Conservation (phyloP, 2,113 vertebrate species). For the Gambusia holbrooki region DNA sequence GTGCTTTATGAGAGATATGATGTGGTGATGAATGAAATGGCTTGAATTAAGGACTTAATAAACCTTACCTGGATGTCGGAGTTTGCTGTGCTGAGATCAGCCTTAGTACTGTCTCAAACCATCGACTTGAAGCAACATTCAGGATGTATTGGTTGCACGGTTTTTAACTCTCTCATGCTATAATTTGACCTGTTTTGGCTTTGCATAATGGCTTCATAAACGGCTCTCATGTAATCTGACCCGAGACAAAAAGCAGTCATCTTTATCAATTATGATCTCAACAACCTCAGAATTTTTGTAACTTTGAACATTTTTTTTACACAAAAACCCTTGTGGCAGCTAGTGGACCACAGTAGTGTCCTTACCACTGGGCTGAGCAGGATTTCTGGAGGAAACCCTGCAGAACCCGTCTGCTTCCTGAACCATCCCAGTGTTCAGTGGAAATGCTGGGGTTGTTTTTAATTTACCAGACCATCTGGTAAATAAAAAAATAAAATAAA, state of each 20-base stretch:
- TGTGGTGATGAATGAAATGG: constrained; percentile 38
- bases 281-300: no score
- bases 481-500: no score
- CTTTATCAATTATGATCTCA: constrained; percentile 13
- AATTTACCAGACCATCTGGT: no score
- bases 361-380: no score
- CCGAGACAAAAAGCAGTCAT: constrained; percentile 6
- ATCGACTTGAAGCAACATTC: neutral
- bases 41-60: constrained; percentile 7
- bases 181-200: constrained; percentile 8
- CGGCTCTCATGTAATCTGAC: constrained; percentile 4
- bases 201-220: constrained; percentile 24
- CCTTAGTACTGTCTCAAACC: neutral
- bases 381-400: no score
- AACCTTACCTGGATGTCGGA: neutral
- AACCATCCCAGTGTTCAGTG: no score
- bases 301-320: no score
- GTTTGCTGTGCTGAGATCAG: constrained; percentile 6
- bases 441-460: no score
- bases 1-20: constrained; percentile 26
- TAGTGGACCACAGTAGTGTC: no score
- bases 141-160: neutral
- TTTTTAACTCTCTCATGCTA: neutral
- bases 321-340: no score
- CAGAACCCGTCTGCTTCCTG: no score